Percentiles rank a stretch among this genome's conserved stretches.
phyloP scores from a whole-genome alignment of 37 sponge, comb jelly and placozoan genomes.

The Beroe forskalii region DNA sequence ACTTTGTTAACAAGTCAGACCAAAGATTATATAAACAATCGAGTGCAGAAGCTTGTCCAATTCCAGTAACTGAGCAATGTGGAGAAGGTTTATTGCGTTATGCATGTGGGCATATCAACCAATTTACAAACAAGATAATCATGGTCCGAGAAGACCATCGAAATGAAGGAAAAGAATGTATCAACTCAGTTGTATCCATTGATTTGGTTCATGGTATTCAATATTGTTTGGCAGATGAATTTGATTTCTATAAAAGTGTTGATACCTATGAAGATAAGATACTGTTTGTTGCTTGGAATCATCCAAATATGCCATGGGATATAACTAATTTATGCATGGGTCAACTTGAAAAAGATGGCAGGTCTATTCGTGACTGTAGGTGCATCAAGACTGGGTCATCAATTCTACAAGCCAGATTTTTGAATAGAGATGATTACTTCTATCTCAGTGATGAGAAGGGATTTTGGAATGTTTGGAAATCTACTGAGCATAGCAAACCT shows the following conservation, averaged over 20 bases:
- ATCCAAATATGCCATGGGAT: constrained; percentile 65
- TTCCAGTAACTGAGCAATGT: constrained; percentile 13
- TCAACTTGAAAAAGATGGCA: not conserved
- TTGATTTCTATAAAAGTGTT: constrained; percentile 24
- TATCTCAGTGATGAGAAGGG: constrained; percentile 1
- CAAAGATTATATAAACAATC: constrained; percentile 32
- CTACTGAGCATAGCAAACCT: not conserved
- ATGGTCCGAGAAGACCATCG: constrained; percentile 37
- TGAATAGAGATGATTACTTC: not conserved
- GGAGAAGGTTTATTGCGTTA: constrained; percentile 15
- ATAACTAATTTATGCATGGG: not conserved
- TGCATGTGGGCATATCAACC: not conserved
- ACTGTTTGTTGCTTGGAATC: constrained; percentile 36
- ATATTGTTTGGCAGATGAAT: not conserved
- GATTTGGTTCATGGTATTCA: constrained; percentile 9
- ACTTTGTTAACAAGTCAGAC: constrained; percentile 41
- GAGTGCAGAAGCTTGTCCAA: not conserved
- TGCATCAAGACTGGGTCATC: not conserved
- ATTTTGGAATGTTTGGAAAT: constrained; percentile 60
- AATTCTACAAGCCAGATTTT: not conserved
- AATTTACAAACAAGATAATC: constrained; percentile 6
- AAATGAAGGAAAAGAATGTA: constrained; percentile 10
- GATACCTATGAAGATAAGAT: constrained; percentile 22
- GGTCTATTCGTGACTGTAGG: not conserved
- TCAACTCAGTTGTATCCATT: constrained; percentile 36